Conservation (phyloP, 2,113 vertebrate species). For the Eurystomus gularis region DNA sequence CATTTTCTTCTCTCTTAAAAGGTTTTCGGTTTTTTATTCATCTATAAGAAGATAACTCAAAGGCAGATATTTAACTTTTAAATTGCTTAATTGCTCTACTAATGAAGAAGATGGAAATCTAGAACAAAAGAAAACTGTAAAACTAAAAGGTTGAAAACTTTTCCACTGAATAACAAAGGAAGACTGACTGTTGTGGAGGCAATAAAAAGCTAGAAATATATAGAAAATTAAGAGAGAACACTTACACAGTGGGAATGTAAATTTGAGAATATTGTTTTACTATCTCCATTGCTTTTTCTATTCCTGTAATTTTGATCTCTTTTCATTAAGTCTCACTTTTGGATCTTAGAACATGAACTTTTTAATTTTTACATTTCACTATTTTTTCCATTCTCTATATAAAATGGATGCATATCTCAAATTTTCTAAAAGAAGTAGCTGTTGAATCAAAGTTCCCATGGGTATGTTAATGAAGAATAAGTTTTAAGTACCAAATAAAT, state of each 20-base stretch:
- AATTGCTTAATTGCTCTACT: background rate
- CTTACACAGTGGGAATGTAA: background rate
- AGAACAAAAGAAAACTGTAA: background rate
- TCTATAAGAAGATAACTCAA: background rate
- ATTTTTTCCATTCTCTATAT: background rate
- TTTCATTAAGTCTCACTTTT: background rate
- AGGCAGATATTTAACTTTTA: background rate
- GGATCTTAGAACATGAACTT: background rate
- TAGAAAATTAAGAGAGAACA: background rate
- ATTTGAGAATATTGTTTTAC: background rate
- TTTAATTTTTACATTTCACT: background rate
- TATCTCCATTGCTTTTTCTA: background rate
- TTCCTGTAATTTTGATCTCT: background rate
- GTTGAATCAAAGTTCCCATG: background rate
- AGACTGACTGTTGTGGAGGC: background rate
- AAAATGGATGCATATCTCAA: background rate
- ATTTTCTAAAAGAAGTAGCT: background rate
- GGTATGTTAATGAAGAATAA: background rate
- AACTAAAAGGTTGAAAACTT: background rate
- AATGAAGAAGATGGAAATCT: background rate
- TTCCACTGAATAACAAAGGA: background rate
- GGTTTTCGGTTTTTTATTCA: background rate
- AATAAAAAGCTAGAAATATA: background rate
- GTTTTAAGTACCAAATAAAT: background rate
- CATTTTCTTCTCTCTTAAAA: background rate